These are phyloP conservation scores for Watsonalla binaria DNA, from an alignment of 2,888 invertebrate species.

Conservation along the genomic window DNA sequence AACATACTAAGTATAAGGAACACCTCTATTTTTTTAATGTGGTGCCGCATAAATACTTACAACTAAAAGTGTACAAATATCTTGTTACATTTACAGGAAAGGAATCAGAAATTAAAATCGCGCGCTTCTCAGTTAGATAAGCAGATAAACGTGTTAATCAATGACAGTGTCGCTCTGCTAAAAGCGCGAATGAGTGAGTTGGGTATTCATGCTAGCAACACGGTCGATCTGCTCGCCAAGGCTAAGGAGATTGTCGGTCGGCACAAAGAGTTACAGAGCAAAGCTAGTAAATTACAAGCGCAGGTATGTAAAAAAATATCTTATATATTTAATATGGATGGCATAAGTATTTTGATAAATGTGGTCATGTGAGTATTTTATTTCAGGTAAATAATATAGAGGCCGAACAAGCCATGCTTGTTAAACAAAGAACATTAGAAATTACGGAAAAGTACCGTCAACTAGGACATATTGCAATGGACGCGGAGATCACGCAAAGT, in stretches of 20 bases:
- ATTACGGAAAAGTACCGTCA: conserved; percentile 84
- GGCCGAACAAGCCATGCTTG: conserved; percentile 85
- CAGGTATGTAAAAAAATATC: conserved; percentile 77
- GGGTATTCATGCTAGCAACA: conserved; percentile 91
- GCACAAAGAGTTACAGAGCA: conserved; percentile 94
- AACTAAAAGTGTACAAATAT: conserved; percentile 3
- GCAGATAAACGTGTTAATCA: conserved; percentile 94
- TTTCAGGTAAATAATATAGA: conserved; percentile 82
- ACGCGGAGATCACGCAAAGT: conserved; percentile 81
- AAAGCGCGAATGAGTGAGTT: conserved; percentile 95
- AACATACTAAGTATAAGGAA: too few relatives aligned
- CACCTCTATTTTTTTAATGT: too few relatives aligned
- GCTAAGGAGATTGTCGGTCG: conserved; percentile 95
- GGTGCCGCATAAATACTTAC: too few relatives aligned
- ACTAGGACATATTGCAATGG: conserved; percentile 73
- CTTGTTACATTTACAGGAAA: conserved; percentile 74
- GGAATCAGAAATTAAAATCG: conserved; percentile 88
- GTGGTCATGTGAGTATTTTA: conserved; percentile 10
- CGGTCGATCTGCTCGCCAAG: conserved; percentile 90
- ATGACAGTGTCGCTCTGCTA: conserved; percentile 92
- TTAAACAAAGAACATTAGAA: conserved; percentile 86
- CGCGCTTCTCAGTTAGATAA: conserved; percentile 94
- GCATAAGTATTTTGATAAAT: not conserved
- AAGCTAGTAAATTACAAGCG: conserved; percentile 90
- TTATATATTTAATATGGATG: too few relatives aligned